Conservation (phyloP, 2,113 vertebrate species). For the Hucho hucho region DNA sequence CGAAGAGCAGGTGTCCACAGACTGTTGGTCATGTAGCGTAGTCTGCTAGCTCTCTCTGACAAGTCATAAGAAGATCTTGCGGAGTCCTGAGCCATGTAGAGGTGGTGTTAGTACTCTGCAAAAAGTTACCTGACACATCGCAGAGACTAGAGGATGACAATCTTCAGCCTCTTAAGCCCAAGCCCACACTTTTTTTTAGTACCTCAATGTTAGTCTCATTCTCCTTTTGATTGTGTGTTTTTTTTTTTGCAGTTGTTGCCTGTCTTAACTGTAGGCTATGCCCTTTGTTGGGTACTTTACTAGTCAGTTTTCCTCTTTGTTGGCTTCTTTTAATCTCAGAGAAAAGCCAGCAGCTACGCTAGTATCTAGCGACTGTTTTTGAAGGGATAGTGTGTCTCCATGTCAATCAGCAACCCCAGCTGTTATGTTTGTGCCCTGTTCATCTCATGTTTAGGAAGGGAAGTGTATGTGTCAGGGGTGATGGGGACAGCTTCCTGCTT, state of each 20-base stretch:
- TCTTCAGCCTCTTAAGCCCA: background rate
- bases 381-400: background rate
- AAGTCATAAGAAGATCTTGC: conserved; percentile 15
- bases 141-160: background rate
- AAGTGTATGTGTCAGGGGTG: conserved; percentile 43
- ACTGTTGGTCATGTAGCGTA: too few relatives aligned
- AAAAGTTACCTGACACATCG: background rate
- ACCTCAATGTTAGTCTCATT: background rate
- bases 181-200: too few relatives aligned
- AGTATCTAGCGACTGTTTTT: too few relatives aligned
- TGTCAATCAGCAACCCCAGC: background rate
- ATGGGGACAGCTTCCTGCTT: conserved; percentile 25
- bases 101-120: background rate
- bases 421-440: conserved; percentile 2
- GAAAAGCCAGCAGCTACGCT: too few relatives aligned
- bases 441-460: conserved; percentile 41
- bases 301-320: background rate
- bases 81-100: background rate
- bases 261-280: background rate
- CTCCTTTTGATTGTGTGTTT: background rate
- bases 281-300: background rate
- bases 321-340: too few relatives aligned
- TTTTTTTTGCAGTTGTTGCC: background rate
- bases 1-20: too few relatives aligned
- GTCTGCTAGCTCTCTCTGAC: background rate